Base-by-base conservation (phyloP, 1,140 invertebrate species). In the Nasonia longicornis region DNA sequence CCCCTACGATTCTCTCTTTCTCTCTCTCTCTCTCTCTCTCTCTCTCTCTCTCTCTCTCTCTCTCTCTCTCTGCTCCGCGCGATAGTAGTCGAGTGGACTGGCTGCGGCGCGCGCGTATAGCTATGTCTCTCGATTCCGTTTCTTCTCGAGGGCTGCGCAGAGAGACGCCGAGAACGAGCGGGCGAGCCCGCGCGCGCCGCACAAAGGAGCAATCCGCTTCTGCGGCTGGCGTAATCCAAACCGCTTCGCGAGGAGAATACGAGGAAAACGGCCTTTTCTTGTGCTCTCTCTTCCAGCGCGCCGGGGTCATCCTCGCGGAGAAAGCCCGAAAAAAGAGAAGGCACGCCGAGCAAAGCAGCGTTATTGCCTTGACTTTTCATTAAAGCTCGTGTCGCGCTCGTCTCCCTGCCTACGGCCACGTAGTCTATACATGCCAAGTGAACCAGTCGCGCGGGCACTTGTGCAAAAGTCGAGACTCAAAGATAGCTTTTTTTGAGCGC, bases 201-300 rank as follows among this genome's bases (percentile, higher is more conserved):
- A 73, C 78, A 79, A 73, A 79, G n/a, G 77, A 66, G 77, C 70
- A 66, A 66, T 66, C 35, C 58, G 70, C 52, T 64, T 66, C 58
- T 73, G 45, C 70, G 38, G 38, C 52, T 66, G n/a, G 52, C 77
- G 78, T 79, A 73, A 79, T 73, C 70, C 69, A 71, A 72, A 63
- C 69, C 48, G 69, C 45, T 79, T 64, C 52, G 31, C 77, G 67
- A 79, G 77, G 22, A 78, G 77, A 78, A 78, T 78, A 38, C 77
- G 67, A 70, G 45, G 52, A 64, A 72, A 64, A 20, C 67, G 66
- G 42, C 31, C 69, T 64, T 73, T 79, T 79, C 70, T 79, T 73
- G 45, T 72, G 22, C 64, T 67, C 22, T 29, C 63, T 22, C n/a
- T 29, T 26, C 26, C 26, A 26, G 26, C 26, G 31, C 31, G 31